Percentiles rank a stretch among this genome's conserved stretches.
These are phyloP conservation scores for Aphelocoma coerulescens DNA, from an alignment of 2,113 vertebrate genomes.

Conservation along the genomic window DNA sequence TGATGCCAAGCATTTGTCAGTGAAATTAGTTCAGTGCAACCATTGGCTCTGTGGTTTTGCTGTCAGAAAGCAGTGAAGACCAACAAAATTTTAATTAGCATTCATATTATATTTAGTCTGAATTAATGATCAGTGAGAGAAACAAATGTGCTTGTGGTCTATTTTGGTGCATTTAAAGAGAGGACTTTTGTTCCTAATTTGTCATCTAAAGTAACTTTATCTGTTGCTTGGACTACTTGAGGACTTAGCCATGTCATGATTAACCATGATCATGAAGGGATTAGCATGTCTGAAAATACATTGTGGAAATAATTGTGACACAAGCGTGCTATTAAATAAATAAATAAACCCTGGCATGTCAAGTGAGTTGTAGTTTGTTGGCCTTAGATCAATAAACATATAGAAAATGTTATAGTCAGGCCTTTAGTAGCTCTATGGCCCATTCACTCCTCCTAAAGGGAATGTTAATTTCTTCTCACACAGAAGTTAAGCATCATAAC, in stretches of 20 bases:
- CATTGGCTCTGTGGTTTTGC: neutral
- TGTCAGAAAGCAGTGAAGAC: slow-evolving; percentile 18
- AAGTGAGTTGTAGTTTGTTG: neutral
- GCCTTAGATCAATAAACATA: neutral
- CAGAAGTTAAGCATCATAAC: neutral
- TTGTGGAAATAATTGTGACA: neutral
- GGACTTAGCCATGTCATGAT: neutral
- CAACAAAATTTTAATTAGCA: slow-evolving; percentile 60
- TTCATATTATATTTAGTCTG: slow-evolving; percentile 19
- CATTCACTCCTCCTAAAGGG: neutral
- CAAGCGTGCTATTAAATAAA: neutral
- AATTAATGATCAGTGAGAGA: slow-evolving; percentile 50
- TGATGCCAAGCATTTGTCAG: slow-evolving; percentile 59
- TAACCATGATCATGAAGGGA: neutral
- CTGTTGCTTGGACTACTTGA: neutral
- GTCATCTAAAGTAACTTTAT: neutral
- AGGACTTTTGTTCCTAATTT: neutral
- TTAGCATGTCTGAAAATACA: neutral
- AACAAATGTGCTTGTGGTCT: slow-evolving; percentile 14
- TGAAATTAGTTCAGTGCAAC: slow-evolving; percentile 55
- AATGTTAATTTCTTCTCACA: neutral
- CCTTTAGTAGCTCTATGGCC: neutral
- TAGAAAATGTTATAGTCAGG: neutral
- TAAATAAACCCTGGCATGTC: neutral
- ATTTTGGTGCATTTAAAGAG: neutral